Evolutionary conservation across 2,113 vertebrate species (phyloP).

Genomic region (Phodopus roborovskii): DNA sequence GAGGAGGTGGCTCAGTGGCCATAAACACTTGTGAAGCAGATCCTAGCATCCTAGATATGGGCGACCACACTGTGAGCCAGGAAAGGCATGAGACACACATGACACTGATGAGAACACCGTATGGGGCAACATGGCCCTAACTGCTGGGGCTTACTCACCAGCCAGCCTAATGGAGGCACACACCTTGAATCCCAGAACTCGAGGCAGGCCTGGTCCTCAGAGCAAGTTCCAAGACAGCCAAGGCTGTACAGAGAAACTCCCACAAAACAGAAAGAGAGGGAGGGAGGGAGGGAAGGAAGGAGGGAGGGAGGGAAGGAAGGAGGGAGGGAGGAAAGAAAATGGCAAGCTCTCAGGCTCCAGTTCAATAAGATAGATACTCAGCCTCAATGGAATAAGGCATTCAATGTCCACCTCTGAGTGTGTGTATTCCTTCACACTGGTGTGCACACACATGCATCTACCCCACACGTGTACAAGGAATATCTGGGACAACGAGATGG

Average conservation of each 20-base stretch:
- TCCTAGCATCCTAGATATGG: too few species aligned
- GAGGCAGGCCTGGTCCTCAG: too few species aligned
- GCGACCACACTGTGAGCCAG: too few species aligned
- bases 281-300: too few species aligned
- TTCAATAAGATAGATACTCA: background rate
- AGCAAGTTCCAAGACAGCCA: too few species aligned
- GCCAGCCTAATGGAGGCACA: background rate
- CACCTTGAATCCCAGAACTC: too few species aligned
- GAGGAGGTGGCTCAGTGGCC: background rate
- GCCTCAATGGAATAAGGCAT: background rate
- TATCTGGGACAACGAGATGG: background rate
- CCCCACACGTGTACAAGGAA: background rate
- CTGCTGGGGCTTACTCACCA: background rate
- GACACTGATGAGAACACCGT: background rate
- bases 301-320: too few species aligned
- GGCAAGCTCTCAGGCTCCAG: background rate
- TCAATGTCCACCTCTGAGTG: background rate
- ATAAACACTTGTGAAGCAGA: background rate
- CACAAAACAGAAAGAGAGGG: too few species aligned
- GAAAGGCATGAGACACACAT: background rate
- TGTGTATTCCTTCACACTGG: background rate
- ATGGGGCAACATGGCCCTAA: background rate
- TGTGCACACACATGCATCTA: background rate
- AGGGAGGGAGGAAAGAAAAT: too few species aligned
- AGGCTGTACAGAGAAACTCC: too few species aligned